A percentile compares a stretch with the other conserved stretches of the same genome.
Conservation (phyloP, 2,888 invertebrate species). For the Zootermopsis nevadensis region DNA sequence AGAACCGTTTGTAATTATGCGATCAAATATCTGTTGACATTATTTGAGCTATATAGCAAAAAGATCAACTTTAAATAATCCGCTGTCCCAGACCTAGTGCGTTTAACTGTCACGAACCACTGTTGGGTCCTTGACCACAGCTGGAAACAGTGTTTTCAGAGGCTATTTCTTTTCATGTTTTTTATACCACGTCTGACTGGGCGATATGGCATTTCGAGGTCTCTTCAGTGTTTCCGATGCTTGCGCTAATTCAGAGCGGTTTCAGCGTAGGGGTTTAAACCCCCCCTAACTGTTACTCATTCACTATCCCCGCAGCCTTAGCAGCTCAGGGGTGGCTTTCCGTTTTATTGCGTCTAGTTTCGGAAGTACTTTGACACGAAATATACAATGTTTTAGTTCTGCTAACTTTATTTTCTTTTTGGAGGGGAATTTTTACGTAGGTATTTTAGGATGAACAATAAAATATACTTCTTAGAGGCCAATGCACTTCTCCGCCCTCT, state of each 20-base stretch:
- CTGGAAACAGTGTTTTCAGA: background rate
- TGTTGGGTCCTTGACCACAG: too few relatives aligned
- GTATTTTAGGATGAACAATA: slow-evolving; percentile 35
- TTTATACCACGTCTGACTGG: background rate
- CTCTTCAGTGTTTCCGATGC: background rate
- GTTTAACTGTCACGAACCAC: too few relatives aligned
- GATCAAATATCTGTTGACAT: too few relatives aligned
- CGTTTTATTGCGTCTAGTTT: slow-evolving; percentile 9
- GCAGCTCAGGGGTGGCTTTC: background rate
- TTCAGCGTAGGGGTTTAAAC: background rate
- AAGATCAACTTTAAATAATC: too few relatives aligned
- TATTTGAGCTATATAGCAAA: too few relatives aligned
- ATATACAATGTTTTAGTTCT: slow-evolving; percentile 21
- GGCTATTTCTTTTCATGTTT: background rate
- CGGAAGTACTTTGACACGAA: background rate
- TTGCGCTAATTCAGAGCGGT: background rate
- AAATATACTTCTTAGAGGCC: slow-evolving; percentile 20
- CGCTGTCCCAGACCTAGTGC: too few relatives aligned
- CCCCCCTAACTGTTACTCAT: background rate
- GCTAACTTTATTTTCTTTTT: background rate
- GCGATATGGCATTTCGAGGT: background rate
- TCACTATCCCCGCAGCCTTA: background rate
- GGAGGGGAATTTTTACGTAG: slow-evolving; percentile 9
- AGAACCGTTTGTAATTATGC: too few relatives aligned
- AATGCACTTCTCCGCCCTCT: background rate